phyloP scores from a whole-genome alignment of 2,888 invertebrate species.

The Coelopa pilipes region DNA sequence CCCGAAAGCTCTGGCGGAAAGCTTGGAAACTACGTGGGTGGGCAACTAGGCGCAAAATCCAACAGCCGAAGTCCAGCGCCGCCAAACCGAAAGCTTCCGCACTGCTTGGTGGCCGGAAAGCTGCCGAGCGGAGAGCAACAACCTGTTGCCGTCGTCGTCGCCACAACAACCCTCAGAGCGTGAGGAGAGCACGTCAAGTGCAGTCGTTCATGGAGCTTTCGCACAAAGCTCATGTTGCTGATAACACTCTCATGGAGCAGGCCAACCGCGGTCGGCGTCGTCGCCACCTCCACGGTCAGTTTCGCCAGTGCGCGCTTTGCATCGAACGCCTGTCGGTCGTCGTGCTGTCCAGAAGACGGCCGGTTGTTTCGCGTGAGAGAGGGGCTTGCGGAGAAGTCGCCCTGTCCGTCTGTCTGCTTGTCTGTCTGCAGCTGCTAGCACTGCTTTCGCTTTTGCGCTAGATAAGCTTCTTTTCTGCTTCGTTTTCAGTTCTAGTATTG shows the following conservation, averaged over 20 bases:
- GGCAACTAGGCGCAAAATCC: slow-evolving; percentile 39
- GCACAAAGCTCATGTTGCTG: not conserved
- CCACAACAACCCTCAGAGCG: not conserved
- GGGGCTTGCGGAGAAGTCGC: not conserved
- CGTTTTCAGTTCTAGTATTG: not conserved
- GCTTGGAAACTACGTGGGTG: slow-evolving; percentile 19
- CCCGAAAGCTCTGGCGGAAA: no score
- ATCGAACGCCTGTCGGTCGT: slow-evolving; percentile 8
- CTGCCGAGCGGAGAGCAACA: not conserved
- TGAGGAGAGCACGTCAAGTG: not conserved
- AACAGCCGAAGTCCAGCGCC: slow-evolving; percentile 12
- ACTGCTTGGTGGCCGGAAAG: not conserved
- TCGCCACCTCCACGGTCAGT: not conserved
- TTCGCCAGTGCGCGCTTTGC: slow-evolving; percentile 13
- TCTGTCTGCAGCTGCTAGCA: not conserved
- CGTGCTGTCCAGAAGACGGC: not conserved
- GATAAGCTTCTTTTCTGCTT: not conserved
- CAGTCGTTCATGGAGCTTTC: not conserved
- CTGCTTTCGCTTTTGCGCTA: not conserved
- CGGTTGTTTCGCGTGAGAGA: not conserved
- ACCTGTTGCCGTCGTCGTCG: slow-evolving; percentile 12
- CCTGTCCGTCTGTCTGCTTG: slow-evolving; percentile 1
- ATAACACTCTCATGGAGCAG: not conserved
- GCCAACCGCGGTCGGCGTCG: not conserved
- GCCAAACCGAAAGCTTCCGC: slow-evolving; percentile 12